phyloP scores from a whole-genome alignment of 2,888 invertebrate species.

The Sphaerophoria rueppellii region DNA sequence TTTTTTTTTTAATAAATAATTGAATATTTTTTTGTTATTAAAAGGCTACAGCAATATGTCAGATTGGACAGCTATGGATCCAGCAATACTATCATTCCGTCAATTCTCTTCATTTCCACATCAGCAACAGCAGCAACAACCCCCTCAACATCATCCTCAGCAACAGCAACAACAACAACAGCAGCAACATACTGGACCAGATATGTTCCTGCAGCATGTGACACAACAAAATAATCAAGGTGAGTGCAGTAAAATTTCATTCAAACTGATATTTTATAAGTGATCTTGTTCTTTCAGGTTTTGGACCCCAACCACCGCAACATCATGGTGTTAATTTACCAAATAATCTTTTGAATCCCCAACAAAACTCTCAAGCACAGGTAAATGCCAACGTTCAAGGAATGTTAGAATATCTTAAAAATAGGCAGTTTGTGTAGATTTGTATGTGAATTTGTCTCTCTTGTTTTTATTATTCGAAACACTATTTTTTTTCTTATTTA shows the following conservation, averaged over 20 bases:
- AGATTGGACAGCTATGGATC: constrained; percentile 96
- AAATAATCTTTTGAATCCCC: constrained; percentile 79
- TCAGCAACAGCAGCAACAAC: constrained; percentile 78
- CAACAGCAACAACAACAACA: constrained; percentile 81
- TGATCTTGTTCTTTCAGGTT: constrained; percentile 74
- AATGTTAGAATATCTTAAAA: constrained; percentile 80
- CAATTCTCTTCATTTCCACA: constrained; percentile 82
- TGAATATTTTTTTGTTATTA: constrained; percentile 17
- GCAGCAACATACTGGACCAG: constrained; percentile 75
- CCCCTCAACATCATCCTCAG: constrained; percentile 76
- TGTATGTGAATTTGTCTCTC: constrained; percentile 51
- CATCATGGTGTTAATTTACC: constrained; percentile 79
- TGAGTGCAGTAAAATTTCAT: constrained; percentile 49
- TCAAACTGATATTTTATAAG: neutral
- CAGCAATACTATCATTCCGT: constrained; percentile 87
- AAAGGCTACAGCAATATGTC: constrained; percentile 85
- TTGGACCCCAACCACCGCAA: constrained; percentile 77
- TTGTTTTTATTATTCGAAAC: constrained; percentile 23
- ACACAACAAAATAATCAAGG: constrained; percentile 78
- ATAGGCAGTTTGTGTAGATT: constrained; percentile 79
- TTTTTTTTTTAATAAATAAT: neutral
- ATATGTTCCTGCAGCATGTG: constrained; percentile 78
- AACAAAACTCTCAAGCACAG: constrained; percentile 79
- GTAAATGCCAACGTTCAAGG: constrained; percentile 80
- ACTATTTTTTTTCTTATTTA: constrained; percentile 40